Evolutionary conservation across 2,113 vertebrate species (phyloP), one percentile per base, ranked within the genome.

Genomic region (Limanda limanda): DNA sequence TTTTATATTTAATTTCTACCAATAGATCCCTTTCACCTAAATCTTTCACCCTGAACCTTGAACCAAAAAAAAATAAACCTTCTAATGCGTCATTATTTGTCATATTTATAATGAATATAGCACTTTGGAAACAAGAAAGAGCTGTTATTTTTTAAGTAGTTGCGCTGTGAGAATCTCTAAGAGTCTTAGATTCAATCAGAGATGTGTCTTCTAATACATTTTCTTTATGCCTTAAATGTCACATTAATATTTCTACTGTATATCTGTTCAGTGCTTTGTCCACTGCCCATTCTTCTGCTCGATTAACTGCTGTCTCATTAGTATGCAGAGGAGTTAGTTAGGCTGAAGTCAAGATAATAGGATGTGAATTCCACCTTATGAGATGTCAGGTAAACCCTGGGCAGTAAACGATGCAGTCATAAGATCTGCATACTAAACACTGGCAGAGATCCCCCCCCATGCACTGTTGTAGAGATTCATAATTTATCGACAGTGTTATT

Each of bases 261-360:
- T 20, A 42, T 40, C 40, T 45, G 35, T 11, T 27, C 15, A 17
- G 35, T 23, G 48, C 15, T 35, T 15, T 52, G n/a, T 10, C 6
- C 51, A 52, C 45, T 47, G 40, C 40, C 52, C 51, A 0, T 67
- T 62, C 18, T 31, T 63, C 23, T 40, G 64, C 17, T 70, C 27
- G 3, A 42, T 74, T 57, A 76, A 27, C 54, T 31, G 12, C 24
- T 13, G 13, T 67, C 31, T 71, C 25, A 77, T 86, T 68, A 71
- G 52, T 57, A 74, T 68, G 35, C 59, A 20, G 56, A 15, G 52
- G 60, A 14, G 14, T 71, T 35, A 4, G 10, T 61, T 48, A 23
- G 31, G 45, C 52, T 64, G 25, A 57, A 20, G 63, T 68, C 48
- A 31, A 58, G 37, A 68, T 54, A 76, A 68, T 40, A 15, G 40